A percentile compares a stretch with the other conserved stretches of the same genome.
phyloP scores from a whole-genome alignment of 2,888 invertebrate genomes.

The Hydropsyche betteni region DNA sequence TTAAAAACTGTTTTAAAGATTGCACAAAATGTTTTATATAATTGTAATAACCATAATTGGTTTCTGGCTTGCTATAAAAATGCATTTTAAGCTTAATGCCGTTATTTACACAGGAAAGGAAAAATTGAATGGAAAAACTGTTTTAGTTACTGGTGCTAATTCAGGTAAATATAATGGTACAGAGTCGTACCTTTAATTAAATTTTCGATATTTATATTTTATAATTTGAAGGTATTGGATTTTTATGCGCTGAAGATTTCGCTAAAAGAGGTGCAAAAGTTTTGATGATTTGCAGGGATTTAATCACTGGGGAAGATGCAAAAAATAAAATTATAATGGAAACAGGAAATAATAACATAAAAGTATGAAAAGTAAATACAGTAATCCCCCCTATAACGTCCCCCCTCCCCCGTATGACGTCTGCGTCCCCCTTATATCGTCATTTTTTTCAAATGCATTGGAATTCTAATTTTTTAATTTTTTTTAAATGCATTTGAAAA shows the following conservation, averaged over 20 bases:
- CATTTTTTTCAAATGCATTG: too few relatives aligned
- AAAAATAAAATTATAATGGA: not conserved
- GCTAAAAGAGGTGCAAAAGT: slow-evolving; percentile 33
- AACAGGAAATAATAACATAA: not conserved
- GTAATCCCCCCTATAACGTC: too few relatives aligned
- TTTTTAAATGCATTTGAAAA: too few relatives aligned
- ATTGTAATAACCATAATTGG: too few relatives aligned
- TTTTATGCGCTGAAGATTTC: slow-evolving; percentile 31
- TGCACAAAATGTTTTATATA: too few relatives aligned
- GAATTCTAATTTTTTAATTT: too few relatives aligned
- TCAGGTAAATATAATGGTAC: slow-evolving; percentile 52
- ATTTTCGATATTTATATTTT: too few relatives aligned
- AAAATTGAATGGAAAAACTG: slow-evolving; percentile 57
- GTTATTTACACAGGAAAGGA: slow-evolving; percentile 57
- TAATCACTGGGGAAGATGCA: slow-evolving; percentile 12
- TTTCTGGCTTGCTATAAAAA: not conserved
- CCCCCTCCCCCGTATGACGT: too few relatives aligned
- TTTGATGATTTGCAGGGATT: slow-evolving; percentile 21
- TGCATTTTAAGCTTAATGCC: slow-evolving; percentile 25
- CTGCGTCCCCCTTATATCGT: too few relatives aligned
- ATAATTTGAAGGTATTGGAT: slow-evolving; percentile 21
- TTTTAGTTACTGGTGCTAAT: slow-evolving; percentile 55
- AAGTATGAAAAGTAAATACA: not conserved
- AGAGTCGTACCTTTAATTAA: too few relatives aligned
- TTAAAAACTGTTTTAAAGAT: too few relatives aligned